Conservation (phyloP, 2,113 vertebrate species). For the Rhea americana region DNA sequence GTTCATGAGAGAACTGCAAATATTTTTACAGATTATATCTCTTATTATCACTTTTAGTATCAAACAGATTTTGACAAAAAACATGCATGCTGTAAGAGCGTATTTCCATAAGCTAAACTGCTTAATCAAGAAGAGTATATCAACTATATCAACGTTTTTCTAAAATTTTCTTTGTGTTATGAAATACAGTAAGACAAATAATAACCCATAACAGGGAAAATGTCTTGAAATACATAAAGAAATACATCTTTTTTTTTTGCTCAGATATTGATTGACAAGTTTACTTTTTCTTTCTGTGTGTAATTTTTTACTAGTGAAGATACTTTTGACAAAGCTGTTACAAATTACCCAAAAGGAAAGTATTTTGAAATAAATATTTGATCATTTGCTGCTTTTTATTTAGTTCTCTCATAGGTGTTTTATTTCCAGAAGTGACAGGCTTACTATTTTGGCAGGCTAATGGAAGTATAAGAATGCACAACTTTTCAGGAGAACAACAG, state of each 20-base stretch:
- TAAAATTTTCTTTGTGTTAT: neutral
- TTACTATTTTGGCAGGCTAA: neutral
- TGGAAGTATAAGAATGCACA: neutral
- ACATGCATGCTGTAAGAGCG: neutral
- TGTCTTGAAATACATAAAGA: neutral
- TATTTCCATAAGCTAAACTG: neutral
- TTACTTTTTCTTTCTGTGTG: neutral
- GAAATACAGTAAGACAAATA: neutral
- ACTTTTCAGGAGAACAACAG: slow-evolving; percentile 43
- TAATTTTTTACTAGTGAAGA: neutral
- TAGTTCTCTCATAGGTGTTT: neutral
- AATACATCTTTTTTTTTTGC: neutral
- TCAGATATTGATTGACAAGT: neutral
- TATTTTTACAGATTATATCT: slow-evolving; percentile 39
- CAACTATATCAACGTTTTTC: neutral
- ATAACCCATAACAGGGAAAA: neutral
- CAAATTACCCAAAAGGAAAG: neutral
- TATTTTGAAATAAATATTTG: neutral
- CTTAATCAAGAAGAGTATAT: neutral
- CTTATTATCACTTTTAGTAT: slow-evolving; percentile 9
- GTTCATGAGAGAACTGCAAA: slow-evolving; percentile 80
- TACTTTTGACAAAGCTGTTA: neutral
- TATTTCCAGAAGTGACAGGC: neutral
- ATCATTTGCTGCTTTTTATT: neutral
- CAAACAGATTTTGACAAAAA: slow-evolving; percentile 43